These are phyloP conservation scores for Caenorhabditis elegans DNA, from an alignment of 1,140 invertebrate species.

Conservation along the genomic window DNA sequence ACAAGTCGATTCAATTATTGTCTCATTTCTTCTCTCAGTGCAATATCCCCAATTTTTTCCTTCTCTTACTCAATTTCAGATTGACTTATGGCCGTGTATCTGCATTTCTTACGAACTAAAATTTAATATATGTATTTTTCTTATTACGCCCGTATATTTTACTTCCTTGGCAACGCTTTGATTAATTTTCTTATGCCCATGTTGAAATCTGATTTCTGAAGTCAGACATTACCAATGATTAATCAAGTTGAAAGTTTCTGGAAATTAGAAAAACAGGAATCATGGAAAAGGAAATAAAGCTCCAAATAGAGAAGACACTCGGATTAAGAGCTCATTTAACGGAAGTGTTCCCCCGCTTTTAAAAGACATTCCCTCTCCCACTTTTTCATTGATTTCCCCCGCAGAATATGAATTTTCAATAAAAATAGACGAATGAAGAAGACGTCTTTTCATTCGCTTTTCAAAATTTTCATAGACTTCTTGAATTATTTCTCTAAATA, in stretches of 20 bases:
- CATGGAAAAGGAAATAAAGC: too few species aligned
- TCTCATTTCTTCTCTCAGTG: neutral
- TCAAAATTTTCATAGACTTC: neutral
- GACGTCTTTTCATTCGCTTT: neutral
- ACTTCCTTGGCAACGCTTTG: neutral
- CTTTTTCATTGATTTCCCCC: neutral
- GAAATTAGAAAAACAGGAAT: too few species aligned
- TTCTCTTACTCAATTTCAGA: neutral
- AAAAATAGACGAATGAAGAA: neutral
- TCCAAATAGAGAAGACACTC: too few species aligned
- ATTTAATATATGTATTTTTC: too few species aligned
- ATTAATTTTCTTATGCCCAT: too few species aligned
- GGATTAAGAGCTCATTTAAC: neutral
- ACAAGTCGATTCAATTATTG: constrained; percentile 13
- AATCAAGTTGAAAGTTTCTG: too few species aligned
- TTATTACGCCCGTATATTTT: neutral
- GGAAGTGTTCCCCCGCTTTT: neutral
- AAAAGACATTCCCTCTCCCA: neutral
- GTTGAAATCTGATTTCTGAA: too few species aligned
- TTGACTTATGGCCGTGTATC: neutral
- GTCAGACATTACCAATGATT: too few species aligned
- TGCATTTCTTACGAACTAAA: neutral
- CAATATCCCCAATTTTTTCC: neutral
- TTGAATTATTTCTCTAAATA: neutral
- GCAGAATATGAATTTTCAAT: neutral